These are phyloP conservation scores for Phoxinus phoxinus DNA, from an alignment of 2,113 vertebrate genomes.

Conservation along the genomic window DNA sequence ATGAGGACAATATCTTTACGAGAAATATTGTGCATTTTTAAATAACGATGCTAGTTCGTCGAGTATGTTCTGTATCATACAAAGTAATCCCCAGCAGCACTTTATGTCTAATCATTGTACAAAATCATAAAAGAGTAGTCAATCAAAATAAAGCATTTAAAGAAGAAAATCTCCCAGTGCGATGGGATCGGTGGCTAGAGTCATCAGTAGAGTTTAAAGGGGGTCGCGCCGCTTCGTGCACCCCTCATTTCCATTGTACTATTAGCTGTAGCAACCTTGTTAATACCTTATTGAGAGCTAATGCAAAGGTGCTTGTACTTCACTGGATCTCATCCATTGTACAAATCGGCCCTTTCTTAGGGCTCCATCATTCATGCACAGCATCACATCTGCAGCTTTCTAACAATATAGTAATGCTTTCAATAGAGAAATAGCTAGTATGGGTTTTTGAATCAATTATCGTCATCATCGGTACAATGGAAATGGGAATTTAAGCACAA, in stretches of 20 bases:
- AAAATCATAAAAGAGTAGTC: slow-evolving; percentile 82
- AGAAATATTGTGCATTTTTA: slow-evolving; percentile 75
- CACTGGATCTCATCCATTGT: slow-evolving; percentile 89
- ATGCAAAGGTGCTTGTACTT: slow-evolving; percentile 90
- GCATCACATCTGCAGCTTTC: slow-evolving; percentile 98
- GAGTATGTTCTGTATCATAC: slow-evolving; percentile 87
- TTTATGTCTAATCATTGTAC: slow-evolving; percentile 99
- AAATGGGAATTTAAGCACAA: slow-evolving; percentile 99
- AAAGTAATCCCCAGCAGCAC: slow-evolving; percentile 96
- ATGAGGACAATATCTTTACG: slow-evolving; percentile 84
- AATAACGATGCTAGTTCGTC: slow-evolving; percentile 77
- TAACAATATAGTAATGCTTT: slow-evolving; percentile 99
- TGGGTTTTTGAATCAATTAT: slow-evolving; percentile 93
- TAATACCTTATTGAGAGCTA: slow-evolving; percentile 93
- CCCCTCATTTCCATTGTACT: slow-evolving; percentile 85
- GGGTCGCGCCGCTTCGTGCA: slow-evolving; percentile 77
- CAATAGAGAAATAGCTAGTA: slow-evolving; percentile 98
- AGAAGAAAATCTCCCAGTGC: slow-evolving; percentile 50
- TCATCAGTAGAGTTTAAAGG: slow-evolving; percentile 81
- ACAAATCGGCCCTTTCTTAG: slow-evolving; percentile 85
- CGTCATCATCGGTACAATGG: slow-evolving; percentile 90
- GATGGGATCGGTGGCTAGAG: neutral
- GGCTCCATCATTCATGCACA: slow-evolving; percentile 88
- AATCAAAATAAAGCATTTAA: slow-evolving; percentile 71
- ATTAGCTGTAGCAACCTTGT: slow-evolving; percentile 91